Conservation (phyloP, 2,797 vertebrate genomes). For the Kryptolebias ocellatus region DNA sequence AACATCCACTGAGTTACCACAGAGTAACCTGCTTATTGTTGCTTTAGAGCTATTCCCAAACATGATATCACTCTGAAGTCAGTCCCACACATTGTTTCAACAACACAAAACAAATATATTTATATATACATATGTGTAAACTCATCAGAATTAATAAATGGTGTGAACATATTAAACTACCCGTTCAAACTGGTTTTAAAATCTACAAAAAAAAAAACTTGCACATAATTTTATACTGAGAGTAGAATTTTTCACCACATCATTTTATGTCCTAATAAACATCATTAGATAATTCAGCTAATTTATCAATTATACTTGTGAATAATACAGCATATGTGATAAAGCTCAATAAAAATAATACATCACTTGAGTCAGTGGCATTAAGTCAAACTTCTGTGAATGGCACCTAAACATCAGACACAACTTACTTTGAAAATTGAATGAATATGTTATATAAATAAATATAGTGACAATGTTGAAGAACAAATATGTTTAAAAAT, state of each 20-base stretch:
- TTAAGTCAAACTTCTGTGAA: too few relatives aligned
- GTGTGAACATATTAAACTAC: neutral
- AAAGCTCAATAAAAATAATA: conserved; percentile 6
- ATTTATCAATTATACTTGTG: neutral
- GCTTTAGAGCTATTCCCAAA: conserved; percentile 1
- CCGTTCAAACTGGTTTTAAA: neutral
- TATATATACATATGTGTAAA: neutral
- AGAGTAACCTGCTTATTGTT: neutral
- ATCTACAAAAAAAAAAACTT: neutral
- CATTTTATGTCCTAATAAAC: too few relatives aligned
- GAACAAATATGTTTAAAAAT: too few relatives aligned
- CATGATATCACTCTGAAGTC: conserved; percentile 4
- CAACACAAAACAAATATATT: neutral
- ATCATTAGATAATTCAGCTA: neutral
- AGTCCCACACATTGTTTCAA: neutral
- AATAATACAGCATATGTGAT: neutral
- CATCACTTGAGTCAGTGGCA: too few relatives aligned
- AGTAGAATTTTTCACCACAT: too few relatives aligned
- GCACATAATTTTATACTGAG: neutral
- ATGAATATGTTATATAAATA: too few relatives aligned
- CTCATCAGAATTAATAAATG: neutral
- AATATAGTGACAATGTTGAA: too few relatives aligned
- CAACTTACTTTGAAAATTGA: too few relatives aligned
- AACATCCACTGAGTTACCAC: conserved; percentile 5
- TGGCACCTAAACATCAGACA: too few relatives aligned